These are phyloP conservation scores for Astropecten irregularis DNA, from an alignment of 53 echinoderm and acorn worm species.

Conservation along the genomic window DNA sequence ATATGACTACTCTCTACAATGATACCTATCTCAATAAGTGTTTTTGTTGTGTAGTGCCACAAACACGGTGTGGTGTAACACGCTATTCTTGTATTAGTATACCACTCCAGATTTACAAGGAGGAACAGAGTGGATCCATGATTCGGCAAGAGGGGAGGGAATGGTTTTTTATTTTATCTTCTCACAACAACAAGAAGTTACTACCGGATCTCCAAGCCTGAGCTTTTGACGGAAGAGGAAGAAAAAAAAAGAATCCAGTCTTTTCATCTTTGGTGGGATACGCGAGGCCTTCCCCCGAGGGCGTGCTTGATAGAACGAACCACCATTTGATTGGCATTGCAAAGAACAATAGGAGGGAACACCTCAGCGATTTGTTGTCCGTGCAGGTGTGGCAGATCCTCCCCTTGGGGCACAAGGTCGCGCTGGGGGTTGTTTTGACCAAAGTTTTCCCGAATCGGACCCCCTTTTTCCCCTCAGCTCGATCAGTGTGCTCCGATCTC, in stretches of 20 bases:
- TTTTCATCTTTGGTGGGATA: neutral
- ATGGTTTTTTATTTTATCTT: too few relatives aligned
- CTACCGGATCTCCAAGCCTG: conserved; percentile 11
- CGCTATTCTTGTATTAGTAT: neutral
- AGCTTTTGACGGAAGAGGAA: neutral
- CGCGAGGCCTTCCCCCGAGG: neutral
- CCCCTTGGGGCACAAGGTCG: conserved; percentile 9
- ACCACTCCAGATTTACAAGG: neutral
- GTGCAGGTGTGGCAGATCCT: conserved; percentile 31
- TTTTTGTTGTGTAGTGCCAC: neutral
- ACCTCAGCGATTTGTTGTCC: conserved; percentile 1
- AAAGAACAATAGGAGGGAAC: conserved; percentile 31
- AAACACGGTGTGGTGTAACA: neutral
- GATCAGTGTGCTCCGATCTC: too few relatives aligned
- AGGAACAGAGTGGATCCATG: too few relatives aligned
- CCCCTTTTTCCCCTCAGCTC: neutral
- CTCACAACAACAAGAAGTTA: neutral
- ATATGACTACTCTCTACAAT: too few relatives aligned
- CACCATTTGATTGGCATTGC: conserved; percentile 17
- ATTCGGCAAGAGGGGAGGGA: neutral
- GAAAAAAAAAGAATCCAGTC: neutral
- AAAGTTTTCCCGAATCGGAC: neutral
- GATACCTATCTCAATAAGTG: too few relatives aligned
- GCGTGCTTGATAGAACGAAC: neutral
- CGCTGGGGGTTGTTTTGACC: conserved; percentile 30